Conservation (phyloP, 2,113 vertebrate species). For the Ia io region DNA sequence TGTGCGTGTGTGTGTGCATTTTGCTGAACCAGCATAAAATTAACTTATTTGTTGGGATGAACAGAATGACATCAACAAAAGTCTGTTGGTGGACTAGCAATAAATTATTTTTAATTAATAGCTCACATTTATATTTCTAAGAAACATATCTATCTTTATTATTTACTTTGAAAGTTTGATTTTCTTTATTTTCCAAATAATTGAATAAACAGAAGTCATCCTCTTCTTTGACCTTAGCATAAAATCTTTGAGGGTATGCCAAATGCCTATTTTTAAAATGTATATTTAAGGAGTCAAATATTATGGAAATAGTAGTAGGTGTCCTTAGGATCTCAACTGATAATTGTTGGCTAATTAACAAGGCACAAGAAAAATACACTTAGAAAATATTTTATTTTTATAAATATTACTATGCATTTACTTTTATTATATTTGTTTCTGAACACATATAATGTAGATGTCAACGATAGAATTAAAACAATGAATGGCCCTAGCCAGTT, state of each 20-base stretch:
- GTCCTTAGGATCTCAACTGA: background rate
- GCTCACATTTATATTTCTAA: background rate
- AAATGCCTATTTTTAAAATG: background rate
- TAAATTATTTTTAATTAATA: background rate
- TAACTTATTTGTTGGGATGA: background rate
- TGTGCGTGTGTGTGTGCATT: background rate
- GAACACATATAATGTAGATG: background rate
- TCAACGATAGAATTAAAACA: background rate
- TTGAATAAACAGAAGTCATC: background rate
- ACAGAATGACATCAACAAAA: background rate
- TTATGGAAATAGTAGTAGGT: background rate
- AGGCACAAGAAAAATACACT: background rate
- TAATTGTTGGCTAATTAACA: background rate
- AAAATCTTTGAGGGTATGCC: background rate
- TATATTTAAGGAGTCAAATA: background rate
- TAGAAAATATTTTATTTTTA: background rate
- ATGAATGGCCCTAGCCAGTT: too few species aligned
- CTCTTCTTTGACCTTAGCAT: background rate
- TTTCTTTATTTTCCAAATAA: background rate
- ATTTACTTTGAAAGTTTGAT: background rate
- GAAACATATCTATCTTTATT: background rate
- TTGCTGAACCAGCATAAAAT: background rate
- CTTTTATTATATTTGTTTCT: conserved; percentile 9
- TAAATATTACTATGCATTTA: background rate
- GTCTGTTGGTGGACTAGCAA: background rate